These are phyloP conservation scores for Fabriciana adippe DNA, from an alignment of 2,888 invertebrate genomes.

Conservation along the genomic window DNA sequence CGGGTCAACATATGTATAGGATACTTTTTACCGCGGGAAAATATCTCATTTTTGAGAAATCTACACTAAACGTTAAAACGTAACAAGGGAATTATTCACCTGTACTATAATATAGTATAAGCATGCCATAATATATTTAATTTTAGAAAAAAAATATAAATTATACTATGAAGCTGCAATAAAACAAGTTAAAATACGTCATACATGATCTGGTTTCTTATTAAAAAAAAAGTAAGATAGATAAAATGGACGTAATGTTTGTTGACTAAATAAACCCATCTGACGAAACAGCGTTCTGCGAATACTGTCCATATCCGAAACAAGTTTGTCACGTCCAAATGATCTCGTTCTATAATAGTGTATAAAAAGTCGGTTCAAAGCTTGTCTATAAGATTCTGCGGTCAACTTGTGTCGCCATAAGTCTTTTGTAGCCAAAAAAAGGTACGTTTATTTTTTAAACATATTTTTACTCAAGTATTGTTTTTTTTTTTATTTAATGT, in stretches of 20 bases:
- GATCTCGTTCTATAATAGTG: constrained; percentile 31
- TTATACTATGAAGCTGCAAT: too few species aligned
- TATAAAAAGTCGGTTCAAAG: constrained; percentile 31
- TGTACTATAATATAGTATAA: too few species aligned
- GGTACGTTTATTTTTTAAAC: constrained; percentile 22
- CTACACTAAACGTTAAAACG: too few species aligned
- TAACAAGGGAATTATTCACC: too few species aligned
- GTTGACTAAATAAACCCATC: constrained; percentile 25
- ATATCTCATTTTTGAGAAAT: too few species aligned
- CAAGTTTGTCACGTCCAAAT: constrained; percentile 38
- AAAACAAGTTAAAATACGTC: background rate
- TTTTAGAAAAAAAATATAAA: too few species aligned
- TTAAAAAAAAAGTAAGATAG: constrained; percentile 5
- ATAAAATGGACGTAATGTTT: constrained; percentile 14
- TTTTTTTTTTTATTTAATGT: background rate
- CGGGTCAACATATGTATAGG: too few species aligned
- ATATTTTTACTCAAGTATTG: background rate
- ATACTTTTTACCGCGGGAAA: too few species aligned
- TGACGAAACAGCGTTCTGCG: constrained; percentile 35
- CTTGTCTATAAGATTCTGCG: constrained; percentile 18
- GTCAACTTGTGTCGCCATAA: constrained; percentile 23
- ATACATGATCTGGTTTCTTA: background rate
- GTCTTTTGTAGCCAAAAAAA: constrained; percentile 22
- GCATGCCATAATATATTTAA: too few species aligned
- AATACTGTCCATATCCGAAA: constrained; percentile 34